Evolutionary conservation across 1,140 invertebrate genomes (phyloP).

Genomic region (Bombyx mandarina): DNA sequence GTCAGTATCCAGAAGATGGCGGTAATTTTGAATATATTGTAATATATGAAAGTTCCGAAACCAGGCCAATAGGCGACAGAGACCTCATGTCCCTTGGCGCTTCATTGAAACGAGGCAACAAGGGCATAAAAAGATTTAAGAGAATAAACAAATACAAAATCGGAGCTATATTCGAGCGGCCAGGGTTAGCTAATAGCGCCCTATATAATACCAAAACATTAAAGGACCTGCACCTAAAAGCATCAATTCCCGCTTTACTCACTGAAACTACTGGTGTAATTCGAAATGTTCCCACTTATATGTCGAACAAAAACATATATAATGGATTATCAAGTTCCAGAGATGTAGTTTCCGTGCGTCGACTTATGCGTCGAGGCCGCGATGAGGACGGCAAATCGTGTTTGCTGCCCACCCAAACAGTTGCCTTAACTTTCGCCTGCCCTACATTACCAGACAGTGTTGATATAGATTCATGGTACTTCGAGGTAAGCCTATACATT

Average conservation of each 20-base stretch:
- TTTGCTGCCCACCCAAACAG: slow-evolving; percentile 2
- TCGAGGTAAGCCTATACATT: slow-evolving; percentile 17
- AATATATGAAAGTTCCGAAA: too few relatives aligned
- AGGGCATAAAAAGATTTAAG: too few relatives aligned
- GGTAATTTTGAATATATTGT: too few relatives aligned
- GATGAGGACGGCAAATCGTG: slow-evolving; percentile 4
- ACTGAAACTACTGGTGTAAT: slow-evolving; percentile 5
- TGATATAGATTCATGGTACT: slow-evolving; percentile 18
- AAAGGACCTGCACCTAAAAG: slow-evolving; percentile 2
- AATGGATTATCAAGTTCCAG: slow-evolving; percentile 7
- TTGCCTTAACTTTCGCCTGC: slow-evolving; percentile 14
- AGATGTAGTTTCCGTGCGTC: slow-evolving; percentile 10
- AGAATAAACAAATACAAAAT: too few relatives aligned
- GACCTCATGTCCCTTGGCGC: too few relatives aligned
- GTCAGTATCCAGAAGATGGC: slow-evolving; percentile 2
- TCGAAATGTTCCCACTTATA: slow-evolving; percentile 2
- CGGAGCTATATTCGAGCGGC: too few relatives aligned
- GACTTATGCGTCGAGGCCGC: slow-evolving; percentile 14
- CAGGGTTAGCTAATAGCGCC: too few relatives aligned
- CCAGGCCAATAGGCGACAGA: too few relatives aligned
- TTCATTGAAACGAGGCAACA: too few relatives aligned
- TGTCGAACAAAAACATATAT: slow-evolving; percentile 5
- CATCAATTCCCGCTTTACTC: not conserved
- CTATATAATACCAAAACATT: slow-evolving; percentile 11
- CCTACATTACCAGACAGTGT: slow-evolving; percentile 11